These are phyloP conservation scores for Acleris literana DNA, from an alignment of 2,888 invertebrate genomes.

Conservation along the genomic window DNA sequence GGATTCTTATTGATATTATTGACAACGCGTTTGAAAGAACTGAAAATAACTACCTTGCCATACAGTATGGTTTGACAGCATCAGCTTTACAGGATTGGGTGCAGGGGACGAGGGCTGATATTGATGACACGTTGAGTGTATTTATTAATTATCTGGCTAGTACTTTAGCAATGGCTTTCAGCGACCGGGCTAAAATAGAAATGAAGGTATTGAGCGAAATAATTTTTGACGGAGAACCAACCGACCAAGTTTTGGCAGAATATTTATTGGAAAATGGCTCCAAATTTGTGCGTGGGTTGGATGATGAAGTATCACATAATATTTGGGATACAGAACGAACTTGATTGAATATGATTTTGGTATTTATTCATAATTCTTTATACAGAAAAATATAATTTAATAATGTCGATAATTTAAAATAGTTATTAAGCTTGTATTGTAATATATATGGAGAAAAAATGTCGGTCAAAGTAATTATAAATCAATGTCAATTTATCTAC, in stretches of 20 bases:
- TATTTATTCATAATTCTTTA: no score
- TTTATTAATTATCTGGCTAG: conserved; percentile 44
- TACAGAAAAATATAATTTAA: no score
- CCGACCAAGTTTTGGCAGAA: conserved; percentile 35
- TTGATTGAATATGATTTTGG: no score
- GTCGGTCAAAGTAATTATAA: no score
- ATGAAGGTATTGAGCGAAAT: conserved; percentile 49
- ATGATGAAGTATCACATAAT: not conserved
- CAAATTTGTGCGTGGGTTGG: conserved; percentile 40
- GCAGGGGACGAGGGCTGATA: conserved; percentile 26
- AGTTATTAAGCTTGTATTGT: no score
- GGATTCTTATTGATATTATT: conserved; percentile 55
- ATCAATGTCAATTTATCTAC: no score
- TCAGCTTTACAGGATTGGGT: conserved; percentile 45
- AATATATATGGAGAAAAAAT: no score
- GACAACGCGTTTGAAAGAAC: conserved; percentile 49
- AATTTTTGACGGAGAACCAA: conserved; percentile 43
- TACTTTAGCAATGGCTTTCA: conserved; percentile 44
- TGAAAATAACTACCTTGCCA: conserved; percentile 41
- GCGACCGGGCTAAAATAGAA: conserved; percentile 45
- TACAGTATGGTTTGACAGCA: conserved; percentile 44
- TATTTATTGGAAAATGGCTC: conserved; percentile 51
- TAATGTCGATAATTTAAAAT: no score
- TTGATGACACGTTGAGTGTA: conserved; percentile 40
- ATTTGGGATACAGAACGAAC: no score